phyloP scores from a whole-genome alignment of 1,140 invertebrate species.

The Temnothorax longispinosus region DNA sequence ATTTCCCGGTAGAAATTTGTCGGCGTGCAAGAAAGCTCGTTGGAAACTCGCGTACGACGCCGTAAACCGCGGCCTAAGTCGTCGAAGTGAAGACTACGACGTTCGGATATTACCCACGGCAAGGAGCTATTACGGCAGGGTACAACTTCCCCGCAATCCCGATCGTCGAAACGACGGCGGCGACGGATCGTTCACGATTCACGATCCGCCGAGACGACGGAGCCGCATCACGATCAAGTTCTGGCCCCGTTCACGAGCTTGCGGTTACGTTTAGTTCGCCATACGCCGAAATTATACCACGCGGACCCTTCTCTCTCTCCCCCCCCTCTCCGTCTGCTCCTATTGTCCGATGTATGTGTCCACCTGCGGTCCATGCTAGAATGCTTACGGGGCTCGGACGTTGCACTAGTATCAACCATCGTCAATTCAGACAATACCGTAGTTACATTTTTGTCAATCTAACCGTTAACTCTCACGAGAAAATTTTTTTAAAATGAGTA shows the following conservation, averaged over 20 bases:
- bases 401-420: slow-evolving; percentile 7
- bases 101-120: slow-evolving; percentile 33
- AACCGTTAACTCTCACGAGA: not conserved
- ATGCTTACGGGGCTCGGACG: not conserved
- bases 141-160: slow-evolving; percentile 53
- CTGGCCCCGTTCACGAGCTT: slow-evolving; percentile 54
- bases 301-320: not conserved
- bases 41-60: slow-evolving; percentile 13
- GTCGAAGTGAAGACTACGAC: slow-evolving; percentile 33
- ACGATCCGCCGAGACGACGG: slow-evolving; percentile 1
- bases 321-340: not conserved
- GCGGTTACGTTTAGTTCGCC: slow-evolving; percentile 49
- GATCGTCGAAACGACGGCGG: slow-evolving; percentile 19
- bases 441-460: not conserved
- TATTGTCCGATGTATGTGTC: slow-evolving; percentile 24
- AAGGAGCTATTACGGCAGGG: slow-evolving; percentile 30
- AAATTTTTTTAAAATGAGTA: not conserved
- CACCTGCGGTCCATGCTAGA: not conserved
- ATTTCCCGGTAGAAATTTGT: slow-evolving; percentile 30
- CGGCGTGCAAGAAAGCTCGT: slow-evolving; percentile 28
- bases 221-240: slow-evolving; percentile 42
- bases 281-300: slow-evolving; percentile 42
- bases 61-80: slow-evolving; percentile 32
- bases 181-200: slow-evolving; percentile 22
- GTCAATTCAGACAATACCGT: not conserved